phyloP scores from a whole-genome alignment of 2,888 invertebrate genomes.

The Luffia ferchaultella region DNA sequence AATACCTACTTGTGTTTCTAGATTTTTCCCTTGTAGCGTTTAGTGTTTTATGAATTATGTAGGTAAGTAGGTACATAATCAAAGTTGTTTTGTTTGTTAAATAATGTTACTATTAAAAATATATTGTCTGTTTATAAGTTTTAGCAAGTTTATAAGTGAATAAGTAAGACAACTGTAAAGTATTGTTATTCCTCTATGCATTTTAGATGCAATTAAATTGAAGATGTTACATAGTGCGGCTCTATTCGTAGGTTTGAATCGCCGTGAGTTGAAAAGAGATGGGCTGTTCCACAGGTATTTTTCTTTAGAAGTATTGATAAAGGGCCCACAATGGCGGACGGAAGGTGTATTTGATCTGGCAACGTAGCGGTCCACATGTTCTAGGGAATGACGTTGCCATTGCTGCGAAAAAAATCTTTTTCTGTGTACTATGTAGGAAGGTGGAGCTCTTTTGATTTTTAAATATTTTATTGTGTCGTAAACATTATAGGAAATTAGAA shows the following conservation, averaged over 20 bases:
- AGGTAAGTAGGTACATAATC: too few relatives aligned
- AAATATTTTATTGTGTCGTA: conserved; percentile 1
- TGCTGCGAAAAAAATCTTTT: conserved; percentile 58
- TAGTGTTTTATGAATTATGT: too few relatives aligned
- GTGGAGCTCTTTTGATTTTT: too few relatives aligned
- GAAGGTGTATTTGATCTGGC: conserved; percentile 64
- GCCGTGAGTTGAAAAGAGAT: conserved; percentile 31
- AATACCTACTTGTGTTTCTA: too few relatives aligned
- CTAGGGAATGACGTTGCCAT: conserved; percentile 57
- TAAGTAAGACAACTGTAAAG: too few relatives aligned
- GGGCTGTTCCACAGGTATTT: conserved; percentile 32
- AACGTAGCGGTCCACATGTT: conserved; percentile 63
- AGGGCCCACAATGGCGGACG: conserved; percentile 58
- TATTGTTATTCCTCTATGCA: conserved; percentile 34
- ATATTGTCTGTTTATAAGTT: too few relatives aligned
- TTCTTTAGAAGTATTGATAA: conserved; percentile 49
- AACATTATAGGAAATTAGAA: background rate
- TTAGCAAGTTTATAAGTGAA: too few relatives aligned
- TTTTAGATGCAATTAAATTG: conserved; percentile 47
- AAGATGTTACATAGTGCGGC: conserved; percentile 31
- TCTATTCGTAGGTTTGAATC: too few relatives aligned
- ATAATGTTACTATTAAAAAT: too few relatives aligned
- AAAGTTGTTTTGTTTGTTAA: too few relatives aligned
- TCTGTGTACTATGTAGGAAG: conserved; percentile 24
- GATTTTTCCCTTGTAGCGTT: too few relatives aligned